Evolutionary conservation across 2,113 vertebrate genomes (phyloP).

Genomic region (human): DNA sequence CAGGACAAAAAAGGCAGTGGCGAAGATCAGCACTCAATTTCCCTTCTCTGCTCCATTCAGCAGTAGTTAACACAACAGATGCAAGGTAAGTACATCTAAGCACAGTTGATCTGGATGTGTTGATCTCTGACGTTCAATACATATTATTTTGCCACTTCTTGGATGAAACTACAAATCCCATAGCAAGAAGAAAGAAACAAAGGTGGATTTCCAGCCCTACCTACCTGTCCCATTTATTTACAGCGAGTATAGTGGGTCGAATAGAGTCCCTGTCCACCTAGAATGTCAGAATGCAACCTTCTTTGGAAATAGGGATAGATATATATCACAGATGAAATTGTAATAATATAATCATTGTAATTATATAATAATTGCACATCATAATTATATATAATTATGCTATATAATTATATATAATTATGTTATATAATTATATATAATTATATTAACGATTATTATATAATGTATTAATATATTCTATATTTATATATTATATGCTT

Average conservation of each 20-base stretch:
- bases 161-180: neutral
- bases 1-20: fast-evolving
- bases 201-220: neutral
- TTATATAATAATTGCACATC: neutral
- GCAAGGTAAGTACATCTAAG: fast-evolving
- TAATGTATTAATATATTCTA: no score
- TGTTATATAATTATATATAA: no score
- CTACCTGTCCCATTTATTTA: neutral
- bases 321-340: neutral
- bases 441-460: no score
- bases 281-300: neutral
- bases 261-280: neutral
- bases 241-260: neutral
- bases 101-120: neutral
- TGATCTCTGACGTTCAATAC: neutral
- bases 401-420: no score
- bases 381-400: neutral
- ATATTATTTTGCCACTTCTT: neutral
- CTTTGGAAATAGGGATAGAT: neutral
- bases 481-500: no score
- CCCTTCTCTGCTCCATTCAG: neutral
- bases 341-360: neutral
- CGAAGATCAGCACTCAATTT: neutral
- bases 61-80: neutral
- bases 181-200: neutral